Evolutionary conservation across 2,797 vertebrate species (phyloP), one percentile per base, ranked within the genome.

Genomic region (Gymnocypris eckloni): DNA sequence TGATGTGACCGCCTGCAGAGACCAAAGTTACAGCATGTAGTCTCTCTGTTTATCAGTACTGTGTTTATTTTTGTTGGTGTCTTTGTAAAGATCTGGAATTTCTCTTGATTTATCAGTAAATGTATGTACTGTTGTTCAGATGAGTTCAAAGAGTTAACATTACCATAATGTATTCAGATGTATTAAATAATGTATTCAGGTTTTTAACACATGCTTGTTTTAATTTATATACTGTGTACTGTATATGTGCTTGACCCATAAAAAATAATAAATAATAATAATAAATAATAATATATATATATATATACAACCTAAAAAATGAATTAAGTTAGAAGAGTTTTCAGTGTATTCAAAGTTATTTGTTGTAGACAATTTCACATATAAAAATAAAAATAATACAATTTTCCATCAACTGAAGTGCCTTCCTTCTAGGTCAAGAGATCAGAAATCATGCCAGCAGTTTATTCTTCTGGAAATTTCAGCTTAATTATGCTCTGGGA

Each of bases 11-110:
- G 61, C 54, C 88, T 91, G 89, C 85, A 86, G 89, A 90, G 89
- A 90, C 90, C 87, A 89, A 90, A 89, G 37, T 88, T 89, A 90
- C 91, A 90, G 92, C 86, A 85, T 90, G 86, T 91, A 89, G 88
- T 84, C 86, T 82, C 50, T 84, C 82, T 75, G 86, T 94, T 92
- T 87, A 87, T 94, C 91, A 93, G 86, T 86, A 88, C 93, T 90
- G 28, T 64, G 33, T 56, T 54, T 37, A 15, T 20, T 81, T 50
- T 25, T 84, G 22, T 67, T 72, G 50, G 50, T 43, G 5, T 70
- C 67, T 79, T 61, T 43, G n/a, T 79, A 48, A 39, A 28, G 72
- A 39, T 56, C 45, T 41, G 16, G 28, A 37, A n/a, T 37, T 84
- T 22, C 18, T 54, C 9, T 22, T 37, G 6, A 77, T 54, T 41